These are phyloP conservation scores for Anodontia alba DNA, from an alignment of 2,888 invertebrate genomes.

Conservation along the genomic window DNA sequence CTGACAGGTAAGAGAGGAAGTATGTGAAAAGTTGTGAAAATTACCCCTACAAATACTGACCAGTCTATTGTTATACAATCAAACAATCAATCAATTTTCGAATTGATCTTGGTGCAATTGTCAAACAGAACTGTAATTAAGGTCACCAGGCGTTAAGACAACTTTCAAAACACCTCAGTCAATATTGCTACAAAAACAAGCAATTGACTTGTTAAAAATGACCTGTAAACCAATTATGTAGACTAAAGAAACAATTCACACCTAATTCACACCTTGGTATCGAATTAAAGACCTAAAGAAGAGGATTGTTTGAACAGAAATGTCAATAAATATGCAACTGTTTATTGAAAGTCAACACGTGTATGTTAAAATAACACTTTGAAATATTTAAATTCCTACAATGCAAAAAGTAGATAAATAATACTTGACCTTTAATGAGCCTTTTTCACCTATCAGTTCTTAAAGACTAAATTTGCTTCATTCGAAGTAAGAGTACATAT, in stretches of 20 bases:
- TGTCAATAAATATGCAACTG: neutral
- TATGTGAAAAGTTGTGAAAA: neutral
- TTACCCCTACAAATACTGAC: neutral
- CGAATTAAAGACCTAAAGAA: neutral
- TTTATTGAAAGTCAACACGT: neutral
- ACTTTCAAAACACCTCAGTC: neutral
- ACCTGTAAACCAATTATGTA: neutral
- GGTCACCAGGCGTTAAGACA: conserved; percentile 1
- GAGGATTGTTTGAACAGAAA: neutral
- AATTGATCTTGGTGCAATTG: neutral
- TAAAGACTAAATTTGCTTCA: neutral
- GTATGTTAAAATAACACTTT: conserved; percentile 18
- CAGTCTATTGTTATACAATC: neutral
- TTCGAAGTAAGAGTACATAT: too few relatives aligned
- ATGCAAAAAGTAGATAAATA: neutral
- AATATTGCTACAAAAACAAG: neutral
- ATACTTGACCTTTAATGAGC: neutral
- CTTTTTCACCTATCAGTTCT: neutral
- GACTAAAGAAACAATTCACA: conserved; percentile 8
- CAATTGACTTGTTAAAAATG: conserved; percentile 4
- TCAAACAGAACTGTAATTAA: neutral
- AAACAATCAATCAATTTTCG: conserved; percentile 9
- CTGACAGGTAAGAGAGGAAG: neutral
- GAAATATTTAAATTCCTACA: neutral
- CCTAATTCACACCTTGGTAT: conserved; percentile 6